phyloP scores from a whole-genome alignment of 2,888 invertebrate species.

The Falcaria lacertinaria region DNA sequence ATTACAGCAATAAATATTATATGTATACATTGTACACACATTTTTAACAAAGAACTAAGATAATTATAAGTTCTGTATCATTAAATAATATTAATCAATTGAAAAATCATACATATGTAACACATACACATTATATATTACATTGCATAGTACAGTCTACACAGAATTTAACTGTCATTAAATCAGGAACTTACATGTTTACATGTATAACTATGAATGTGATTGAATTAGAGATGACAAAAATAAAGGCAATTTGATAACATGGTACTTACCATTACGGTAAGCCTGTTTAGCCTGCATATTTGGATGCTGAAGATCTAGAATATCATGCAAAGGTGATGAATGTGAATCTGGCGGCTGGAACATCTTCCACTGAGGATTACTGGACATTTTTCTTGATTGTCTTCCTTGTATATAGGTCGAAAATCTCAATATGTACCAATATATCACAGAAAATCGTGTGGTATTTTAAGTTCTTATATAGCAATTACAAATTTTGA shows the following conservation, averaged over 20 bases:
- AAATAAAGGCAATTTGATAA: not conserved
- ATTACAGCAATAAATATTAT: too few relatives aligned
- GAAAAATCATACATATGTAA: too few relatives aligned
- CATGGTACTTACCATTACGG: constrained; percentile 76
- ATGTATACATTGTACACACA: too few relatives aligned
- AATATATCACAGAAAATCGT: constrained; percentile 74
- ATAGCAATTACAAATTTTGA: constrained; percentile 51
- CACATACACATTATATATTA: too few relatives aligned
- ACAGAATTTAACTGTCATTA: too few relatives aligned
- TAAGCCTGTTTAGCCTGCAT: constrained; percentile 74
- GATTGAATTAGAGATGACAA: too few relatives aligned
- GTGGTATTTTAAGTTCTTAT: constrained; percentile 53
- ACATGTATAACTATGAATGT: not conserved
- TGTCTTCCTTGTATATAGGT: constrained; percentile 69
- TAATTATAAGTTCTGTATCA: too few relatives aligned
- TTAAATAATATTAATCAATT: too few relatives aligned
- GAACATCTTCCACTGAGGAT: constrained; percentile 94
- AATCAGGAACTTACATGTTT: too few relatives aligned
- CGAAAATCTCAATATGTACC: constrained; percentile 59
- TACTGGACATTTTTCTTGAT: constrained; percentile 84
- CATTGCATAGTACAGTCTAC: too few relatives aligned
- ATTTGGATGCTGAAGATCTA: constrained; percentile 83
- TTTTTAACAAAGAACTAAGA: too few relatives aligned
- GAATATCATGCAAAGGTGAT: constrained; percentile 90
- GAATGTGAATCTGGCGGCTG: constrained; percentile 93